phyloP scores from a whole-genome alignment of 2,113 vertebrate genomes.

The Rhinogobius similis region DNA sequence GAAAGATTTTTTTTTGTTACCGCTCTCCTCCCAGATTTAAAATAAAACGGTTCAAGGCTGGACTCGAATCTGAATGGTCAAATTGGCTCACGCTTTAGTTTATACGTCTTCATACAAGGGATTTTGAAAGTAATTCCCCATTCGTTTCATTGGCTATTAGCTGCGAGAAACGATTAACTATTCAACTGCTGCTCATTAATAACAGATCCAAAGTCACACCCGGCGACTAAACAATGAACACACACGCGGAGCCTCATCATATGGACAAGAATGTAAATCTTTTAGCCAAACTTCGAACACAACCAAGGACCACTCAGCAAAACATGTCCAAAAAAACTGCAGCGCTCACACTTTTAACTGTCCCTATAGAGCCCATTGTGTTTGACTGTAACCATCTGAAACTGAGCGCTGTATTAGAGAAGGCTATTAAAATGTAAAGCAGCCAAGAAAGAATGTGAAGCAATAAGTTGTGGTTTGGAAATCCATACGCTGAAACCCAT shows the following conservation, averaged over 20 bases:
- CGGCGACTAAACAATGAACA: not conserved
- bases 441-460: constrained; percentile 6
- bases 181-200: no score
- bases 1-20: not conserved
- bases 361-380: constrained; percentile 36
- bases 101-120: no score
- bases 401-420: not conserved
- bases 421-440: constrained; percentile 6
- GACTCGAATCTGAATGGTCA: no score
- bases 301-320: constrained; percentile 47
- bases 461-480: constrained; percentile 6
- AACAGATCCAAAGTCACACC: constrained; percentile 11
- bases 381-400: constrained; percentile 58
- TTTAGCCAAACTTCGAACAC: constrained; percentile 45
- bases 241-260: constrained; percentile 51
- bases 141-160: no score
- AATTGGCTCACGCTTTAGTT: no score
- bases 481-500: not conserved
- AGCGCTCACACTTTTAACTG: constrained; percentile 44
- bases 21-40: no score
- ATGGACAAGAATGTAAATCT: constrained; percentile 65
- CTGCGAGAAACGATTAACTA: no score
- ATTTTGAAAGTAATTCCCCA: no score
- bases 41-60: no score
- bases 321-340: constrained; percentile 53